Percentiles rank a stretch among this genome's conserved stretches.
phyloP scores from a whole-genome alignment of 2,888 invertebrate genomes.

The Lobophora halterata region DNA sequence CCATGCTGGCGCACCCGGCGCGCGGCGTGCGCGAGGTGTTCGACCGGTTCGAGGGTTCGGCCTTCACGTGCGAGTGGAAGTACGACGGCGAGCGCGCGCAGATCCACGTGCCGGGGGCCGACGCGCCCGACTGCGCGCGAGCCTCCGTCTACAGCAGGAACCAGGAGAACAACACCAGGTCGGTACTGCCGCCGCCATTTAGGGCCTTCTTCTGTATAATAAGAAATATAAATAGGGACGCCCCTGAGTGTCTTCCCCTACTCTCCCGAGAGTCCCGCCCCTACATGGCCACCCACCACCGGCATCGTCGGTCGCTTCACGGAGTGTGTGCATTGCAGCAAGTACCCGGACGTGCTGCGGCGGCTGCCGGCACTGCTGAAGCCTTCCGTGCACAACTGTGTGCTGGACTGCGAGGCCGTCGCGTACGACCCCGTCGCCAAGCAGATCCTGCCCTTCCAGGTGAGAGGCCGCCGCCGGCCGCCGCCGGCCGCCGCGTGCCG shows the following conservation, averaged over 20 bases:
- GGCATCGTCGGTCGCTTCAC: no score
- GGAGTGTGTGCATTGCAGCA: constrained; percentile 84
- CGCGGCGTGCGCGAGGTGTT: constrained; percentile 95
- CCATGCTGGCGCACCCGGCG: constrained; percentile 99
- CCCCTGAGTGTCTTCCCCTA: no score
- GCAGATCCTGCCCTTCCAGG: constrained; percentile 97
- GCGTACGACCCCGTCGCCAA: constrained; percentile 95
- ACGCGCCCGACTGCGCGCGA: constrained; percentile 79
- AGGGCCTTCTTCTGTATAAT: no score
- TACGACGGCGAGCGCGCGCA: constrained; percentile 99
- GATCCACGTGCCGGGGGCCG: constrained; percentile 76
- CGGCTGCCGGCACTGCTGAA: constrained; percentile 81
- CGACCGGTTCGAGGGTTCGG: constrained; percentile 89
- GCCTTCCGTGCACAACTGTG: constrained; percentile 86
- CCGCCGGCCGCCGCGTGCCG: no score
- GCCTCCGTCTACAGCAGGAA: constrained; percentile 96
- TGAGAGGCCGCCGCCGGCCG: constrained; percentile 21
- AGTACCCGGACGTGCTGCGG: constrained; percentile 96
- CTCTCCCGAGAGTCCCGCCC: no score
- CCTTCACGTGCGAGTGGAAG: constrained; percentile 99
- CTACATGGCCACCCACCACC: no score
- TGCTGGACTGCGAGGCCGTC: constrained; percentile 98
- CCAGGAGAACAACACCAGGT: constrained; percentile 82
- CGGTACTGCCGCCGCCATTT: background rate
- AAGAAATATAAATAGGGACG: no score